These are phyloP conservation scores for Agrypnia vestita DNA, from an alignment of 1,140 invertebrate species.

Conservation along the genomic window DNA sequence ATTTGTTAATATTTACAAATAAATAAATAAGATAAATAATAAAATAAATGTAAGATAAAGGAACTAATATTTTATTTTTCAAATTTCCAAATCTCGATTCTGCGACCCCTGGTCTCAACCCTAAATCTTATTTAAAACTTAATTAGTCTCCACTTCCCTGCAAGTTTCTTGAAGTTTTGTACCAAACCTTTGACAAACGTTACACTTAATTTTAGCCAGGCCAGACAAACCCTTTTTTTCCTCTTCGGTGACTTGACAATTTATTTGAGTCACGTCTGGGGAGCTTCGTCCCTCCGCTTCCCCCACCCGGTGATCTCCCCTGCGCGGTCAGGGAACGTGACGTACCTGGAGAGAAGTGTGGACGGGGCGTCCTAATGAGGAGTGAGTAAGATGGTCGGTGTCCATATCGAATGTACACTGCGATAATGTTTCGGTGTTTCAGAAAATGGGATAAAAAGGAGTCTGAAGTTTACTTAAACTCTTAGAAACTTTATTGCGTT, in stretches of 20 bases:
- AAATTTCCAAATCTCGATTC: too few species aligned
- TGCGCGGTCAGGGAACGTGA: background rate
- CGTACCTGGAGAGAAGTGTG: background rate
- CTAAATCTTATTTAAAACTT: background rate
- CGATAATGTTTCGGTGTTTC: too few species aligned
- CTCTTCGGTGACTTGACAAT: slow-evolving; percentile 11
- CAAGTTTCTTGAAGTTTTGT: background rate
- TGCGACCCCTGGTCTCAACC: background rate
- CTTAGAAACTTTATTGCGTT: too few species aligned
- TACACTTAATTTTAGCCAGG: background rate
- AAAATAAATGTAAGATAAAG: too few species aligned
- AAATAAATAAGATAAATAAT: too few species aligned
- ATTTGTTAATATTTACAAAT: too few species aligned
- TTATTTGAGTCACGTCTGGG: slow-evolving; percentile 26
- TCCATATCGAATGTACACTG: too few species aligned
- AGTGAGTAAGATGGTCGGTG: background rate
- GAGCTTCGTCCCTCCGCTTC: background rate
- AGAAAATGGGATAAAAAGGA: too few species aligned
- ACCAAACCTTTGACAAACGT: background rate
- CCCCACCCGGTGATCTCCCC: background rate
- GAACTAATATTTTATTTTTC: too few species aligned
- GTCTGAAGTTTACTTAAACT: too few species aligned
- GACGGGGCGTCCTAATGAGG: background rate
- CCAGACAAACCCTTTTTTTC: slow-evolving; percentile 20
- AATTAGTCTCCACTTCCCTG: slow-evolving; percentile 1